Percentiles rank a stretch among this genome's conserved stretches.
phyloP scores from a whole-genome alignment of 2,888 invertebrate species.

The Scrobipalpa costella region DNA sequence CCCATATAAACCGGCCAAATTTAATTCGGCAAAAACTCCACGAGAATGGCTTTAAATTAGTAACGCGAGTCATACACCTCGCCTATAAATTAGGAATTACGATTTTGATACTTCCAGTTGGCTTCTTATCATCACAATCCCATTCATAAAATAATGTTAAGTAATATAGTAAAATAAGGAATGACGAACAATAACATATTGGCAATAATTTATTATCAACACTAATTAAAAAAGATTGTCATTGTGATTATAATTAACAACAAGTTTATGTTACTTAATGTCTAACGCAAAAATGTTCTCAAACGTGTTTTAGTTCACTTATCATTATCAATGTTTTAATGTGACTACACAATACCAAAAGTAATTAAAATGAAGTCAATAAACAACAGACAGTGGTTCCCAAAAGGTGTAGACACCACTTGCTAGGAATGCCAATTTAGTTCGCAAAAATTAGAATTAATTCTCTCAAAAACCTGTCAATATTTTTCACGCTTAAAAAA shows the following conservation, averaged over 20 bases:
- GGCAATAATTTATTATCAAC: neutral
- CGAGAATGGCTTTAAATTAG: slow-evolving; percentile 1
- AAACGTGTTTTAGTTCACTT: neutral
- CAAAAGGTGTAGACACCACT: no score
- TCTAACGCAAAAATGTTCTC: neutral
- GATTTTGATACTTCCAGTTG: neutral
- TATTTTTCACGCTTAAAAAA: no score
- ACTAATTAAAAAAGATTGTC: neutral
- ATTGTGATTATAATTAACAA: neutral
- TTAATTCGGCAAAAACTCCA: neutral
- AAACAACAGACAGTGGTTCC: neutral
- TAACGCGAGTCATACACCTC: neutral
- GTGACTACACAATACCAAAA: neutral
- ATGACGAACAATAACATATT: slow-evolving; percentile 1
- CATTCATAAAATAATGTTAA: neutral
- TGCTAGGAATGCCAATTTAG: no score
- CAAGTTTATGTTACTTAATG: neutral
- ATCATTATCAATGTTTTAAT: slow-evolving; percentile 8
- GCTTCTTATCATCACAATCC: neutral
- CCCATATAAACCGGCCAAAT: slow-evolving; percentile 10
- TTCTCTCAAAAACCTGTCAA: no score
- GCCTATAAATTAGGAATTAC: neutral
- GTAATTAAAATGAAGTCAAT: neutral
- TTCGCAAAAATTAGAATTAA: no score
- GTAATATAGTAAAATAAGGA: neutral